A percentile compares a stretch with the other conserved stretches of the same genome.
Conservation (phyloP, 2,888 invertebrate genomes). For the Ochropacha duplaris region DNA sequence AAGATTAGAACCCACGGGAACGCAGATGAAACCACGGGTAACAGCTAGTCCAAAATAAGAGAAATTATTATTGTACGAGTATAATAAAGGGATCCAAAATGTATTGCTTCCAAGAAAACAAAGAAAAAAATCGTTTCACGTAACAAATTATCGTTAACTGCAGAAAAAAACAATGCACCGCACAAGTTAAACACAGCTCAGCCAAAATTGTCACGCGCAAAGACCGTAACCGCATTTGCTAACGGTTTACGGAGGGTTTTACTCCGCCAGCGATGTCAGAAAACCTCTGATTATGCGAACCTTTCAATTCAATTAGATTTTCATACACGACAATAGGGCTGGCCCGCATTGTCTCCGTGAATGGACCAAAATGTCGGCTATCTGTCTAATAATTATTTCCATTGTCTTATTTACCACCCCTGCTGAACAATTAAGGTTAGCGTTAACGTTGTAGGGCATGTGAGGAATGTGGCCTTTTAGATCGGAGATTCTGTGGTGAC, state of each 20-base stretch:
- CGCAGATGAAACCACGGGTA: no score
- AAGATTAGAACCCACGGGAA: no score
- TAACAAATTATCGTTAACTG: conserved; percentile 7
- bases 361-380: conserved; percentile 43
- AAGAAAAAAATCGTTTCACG: neutral
- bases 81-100: no score
- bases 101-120: conserved; percentile 1
- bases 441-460: conserved; percentile 18
- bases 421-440: conserved; percentile 19
- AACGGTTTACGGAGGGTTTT: neutral
- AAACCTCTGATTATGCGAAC: conserved; percentile 4
- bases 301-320: conserved; percentile 55
- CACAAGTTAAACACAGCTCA: neutral
- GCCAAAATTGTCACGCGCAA: conserved; percentile 1
- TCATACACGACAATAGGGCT: conserved; percentile 46
- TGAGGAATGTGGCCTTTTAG: conserved; percentile 25
- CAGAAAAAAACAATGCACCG: neutral
- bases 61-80: no score
- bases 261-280: neutral
- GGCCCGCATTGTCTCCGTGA: conserved; percentile 45
- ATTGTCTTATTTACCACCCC: conserved; percentile 58
- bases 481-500: neutral
- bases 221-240: neutral
- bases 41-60: no score
- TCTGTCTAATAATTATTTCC: conserved; percentile 61